phyloP scores from a whole-genome alignment of 2,113 vertebrate species.

The Xenopus borealis region DNA sequence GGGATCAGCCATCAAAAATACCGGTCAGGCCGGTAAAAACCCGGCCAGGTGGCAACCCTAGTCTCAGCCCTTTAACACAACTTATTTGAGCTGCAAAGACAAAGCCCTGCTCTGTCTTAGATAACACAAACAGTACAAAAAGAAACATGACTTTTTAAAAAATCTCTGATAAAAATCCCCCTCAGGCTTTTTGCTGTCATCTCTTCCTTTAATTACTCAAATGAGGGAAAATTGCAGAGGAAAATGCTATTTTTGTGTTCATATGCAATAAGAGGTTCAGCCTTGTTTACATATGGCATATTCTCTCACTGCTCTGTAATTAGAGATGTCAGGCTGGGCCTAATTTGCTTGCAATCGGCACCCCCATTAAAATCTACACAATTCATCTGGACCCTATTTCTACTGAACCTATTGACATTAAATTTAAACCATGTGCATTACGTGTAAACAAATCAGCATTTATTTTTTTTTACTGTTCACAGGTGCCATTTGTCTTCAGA shows the following conservation, averaged over 20 bases:
- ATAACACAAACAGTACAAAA: constrained; percentile 2
- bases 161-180: neutral
- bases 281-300: constrained; percentile 41
- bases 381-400: constrained; percentile 43
- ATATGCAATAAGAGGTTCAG: constrained; percentile 34
- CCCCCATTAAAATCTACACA: constrained; percentile 25
- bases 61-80: no score
- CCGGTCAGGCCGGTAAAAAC: no score
- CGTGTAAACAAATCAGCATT: constrained; percentile 27
- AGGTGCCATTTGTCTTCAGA: constrained; percentile 32
- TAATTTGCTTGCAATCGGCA: constrained; percentile 18
- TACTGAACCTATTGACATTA: constrained; percentile 39
- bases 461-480: constrained; percentile 13
- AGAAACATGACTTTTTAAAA: neutral
- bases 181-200: constrained; percentile 23
- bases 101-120: neutral
- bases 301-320: constrained; percentile 34
- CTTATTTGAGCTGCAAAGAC: neutral
- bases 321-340: constrained; percentile 35
- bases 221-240: constrained; percentile 37
- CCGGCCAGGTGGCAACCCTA: no score
- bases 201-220: constrained; percentile 36
- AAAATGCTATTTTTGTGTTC: constrained; percentile 42
- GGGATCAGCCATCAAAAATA: no score
- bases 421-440: constrained; percentile 42